These are phyloP conservation scores for Drosophila varians DNA, from an alignment of 1,140 invertebrate species.

Conservation along the genomic window DNA sequence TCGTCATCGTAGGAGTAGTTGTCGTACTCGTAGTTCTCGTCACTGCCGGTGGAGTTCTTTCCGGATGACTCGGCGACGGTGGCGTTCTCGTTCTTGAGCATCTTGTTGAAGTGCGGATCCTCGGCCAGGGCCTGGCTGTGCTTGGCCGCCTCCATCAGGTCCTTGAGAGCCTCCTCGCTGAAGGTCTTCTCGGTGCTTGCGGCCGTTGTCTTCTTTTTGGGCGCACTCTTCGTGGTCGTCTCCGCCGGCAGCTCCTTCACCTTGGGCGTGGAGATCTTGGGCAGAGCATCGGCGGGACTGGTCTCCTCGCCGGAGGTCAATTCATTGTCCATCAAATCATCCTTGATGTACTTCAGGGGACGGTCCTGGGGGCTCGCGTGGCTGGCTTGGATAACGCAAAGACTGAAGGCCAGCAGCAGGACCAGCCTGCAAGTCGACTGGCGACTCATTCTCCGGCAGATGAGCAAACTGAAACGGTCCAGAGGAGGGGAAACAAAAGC, in stretches of 20 bases:
- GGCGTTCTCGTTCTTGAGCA: constrained; percentile 55
- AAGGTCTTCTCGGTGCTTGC: constrained; percentile 34
- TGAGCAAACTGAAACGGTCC: constrained; percentile 43
- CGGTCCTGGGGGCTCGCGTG: constrained; percentile 30
- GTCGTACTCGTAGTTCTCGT: constrained; percentile 59
- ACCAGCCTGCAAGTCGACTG: constrained; percentile 75
- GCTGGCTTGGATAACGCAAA: constrained; percentile 57
- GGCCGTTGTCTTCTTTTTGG: constrained; percentile 21
- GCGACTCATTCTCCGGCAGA: constrained; percentile 63
- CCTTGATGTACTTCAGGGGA: constrained; percentile 25
- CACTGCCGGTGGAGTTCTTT: constrained; percentile 52
- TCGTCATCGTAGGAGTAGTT: constrained; percentile 45
- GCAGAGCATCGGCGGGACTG: constrained; percentile 19
- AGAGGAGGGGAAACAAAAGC: not conserved
- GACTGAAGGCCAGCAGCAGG: constrained; percentile 67
- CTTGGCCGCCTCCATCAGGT: constrained; percentile 74
- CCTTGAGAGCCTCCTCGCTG: constrained; percentile 61
- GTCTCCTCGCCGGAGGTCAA: constrained; percentile 53
- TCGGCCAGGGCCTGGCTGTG: constrained; percentile 68
- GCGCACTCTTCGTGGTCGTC: constrained; percentile 20
- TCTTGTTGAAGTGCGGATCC: constrained; percentile 79
- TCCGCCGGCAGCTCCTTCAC: constrained; percentile 34
- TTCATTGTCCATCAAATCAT: constrained; percentile 55
- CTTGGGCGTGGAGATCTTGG: constrained; percentile 71
- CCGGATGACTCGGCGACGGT: constrained; percentile 5